Conservation (phyloP, 2,113 vertebrate genomes). For the Vireo altiloquus region DNA sequence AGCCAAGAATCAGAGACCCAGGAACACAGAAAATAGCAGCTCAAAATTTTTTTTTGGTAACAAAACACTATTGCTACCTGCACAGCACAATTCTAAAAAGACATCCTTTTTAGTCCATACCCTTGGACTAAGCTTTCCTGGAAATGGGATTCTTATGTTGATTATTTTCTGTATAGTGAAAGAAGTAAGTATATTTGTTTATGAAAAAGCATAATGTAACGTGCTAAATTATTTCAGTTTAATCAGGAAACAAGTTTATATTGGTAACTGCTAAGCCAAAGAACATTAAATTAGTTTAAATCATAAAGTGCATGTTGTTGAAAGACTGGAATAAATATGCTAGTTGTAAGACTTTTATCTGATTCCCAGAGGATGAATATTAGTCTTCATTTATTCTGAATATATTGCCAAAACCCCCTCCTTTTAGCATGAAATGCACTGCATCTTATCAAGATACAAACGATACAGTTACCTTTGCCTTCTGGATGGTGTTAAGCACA, state of each 20-base stretch:
- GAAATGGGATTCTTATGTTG: not conserved
- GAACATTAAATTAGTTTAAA: not conserved
- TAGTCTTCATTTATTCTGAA: not conserved
- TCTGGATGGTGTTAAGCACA: not conserved
- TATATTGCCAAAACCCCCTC: not conserved
- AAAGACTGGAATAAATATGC: not conserved
- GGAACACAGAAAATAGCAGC: conserved; percentile 70
- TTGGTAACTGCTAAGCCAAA: not conserved
- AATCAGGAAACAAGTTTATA: not conserved
- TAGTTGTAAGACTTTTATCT: not conserved
- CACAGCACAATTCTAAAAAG: conserved; percentile 11
- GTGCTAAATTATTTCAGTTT: not conserved
- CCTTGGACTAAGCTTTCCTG: conserved; percentile 1
- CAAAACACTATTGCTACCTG: conserved; percentile 63
- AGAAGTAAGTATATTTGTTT: not conserved
- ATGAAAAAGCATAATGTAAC: not conserved
- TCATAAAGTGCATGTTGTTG: not conserved
- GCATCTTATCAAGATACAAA: not conserved
- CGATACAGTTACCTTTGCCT: not conserved
- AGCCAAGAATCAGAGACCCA: conserved; percentile 75
- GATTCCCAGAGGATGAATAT: not conserved
- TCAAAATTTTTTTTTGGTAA: conserved; percentile 53
- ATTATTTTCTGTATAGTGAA: not conserved
- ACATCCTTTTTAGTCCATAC: not conserved
- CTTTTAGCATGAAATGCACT: not conserved